A percentile compares a stretch with the other conserved stretches of the same genome.
Evolutionary conservation across 2,113 vertebrate species (phyloP).

Genomic region (Campylomormyrus numenius): DNA sequence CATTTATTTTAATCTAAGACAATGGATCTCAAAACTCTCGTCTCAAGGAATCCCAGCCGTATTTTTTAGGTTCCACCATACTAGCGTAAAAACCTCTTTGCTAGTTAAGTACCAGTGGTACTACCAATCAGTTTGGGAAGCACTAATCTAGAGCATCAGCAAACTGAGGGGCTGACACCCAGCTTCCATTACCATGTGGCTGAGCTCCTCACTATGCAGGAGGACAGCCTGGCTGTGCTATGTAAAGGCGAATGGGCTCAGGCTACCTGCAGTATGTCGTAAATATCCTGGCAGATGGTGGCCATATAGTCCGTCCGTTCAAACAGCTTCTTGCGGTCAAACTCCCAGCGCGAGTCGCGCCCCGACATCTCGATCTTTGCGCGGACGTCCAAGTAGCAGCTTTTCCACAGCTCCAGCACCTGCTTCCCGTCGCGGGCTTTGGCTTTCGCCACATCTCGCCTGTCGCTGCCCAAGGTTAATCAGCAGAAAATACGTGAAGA

Average conservation of each 20-base stretch:
- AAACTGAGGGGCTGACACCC: not conserved
- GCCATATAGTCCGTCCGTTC: conserved; percentile 84
- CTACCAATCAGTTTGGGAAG: not conserved
- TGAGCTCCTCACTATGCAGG: not conserved
- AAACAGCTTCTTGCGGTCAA: conserved; percentile 82
- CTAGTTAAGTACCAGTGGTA: not conserved
- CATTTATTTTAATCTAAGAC: not conserved
- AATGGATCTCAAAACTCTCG: not conserved
- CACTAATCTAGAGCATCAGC: not conserved
- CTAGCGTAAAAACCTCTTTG: not conserved
- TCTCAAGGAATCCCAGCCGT: not conserved
- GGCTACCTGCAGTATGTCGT: conserved; percentile 72
- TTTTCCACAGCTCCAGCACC: conserved; percentile 76
- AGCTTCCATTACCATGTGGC: not conserved
- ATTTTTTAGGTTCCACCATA: not conserved
- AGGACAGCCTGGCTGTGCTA: not conserved
- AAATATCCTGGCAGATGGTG: conserved; percentile 76
- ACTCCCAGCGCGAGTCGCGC: conserved; percentile 78
- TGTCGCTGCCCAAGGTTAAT: conserved; percentile 56
- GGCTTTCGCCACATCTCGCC: conserved; percentile 59
- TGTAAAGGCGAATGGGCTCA: not conserved
- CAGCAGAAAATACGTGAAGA: conserved; percentile 1
- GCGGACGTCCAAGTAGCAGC: conserved; percentile 72
- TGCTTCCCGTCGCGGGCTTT: conserved; percentile 65
- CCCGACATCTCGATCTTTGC: conserved; percentile 74